Base-by-base conservation (phyloP, 1,140 invertebrate species). In the Cecropterus lyciades region DNA sequence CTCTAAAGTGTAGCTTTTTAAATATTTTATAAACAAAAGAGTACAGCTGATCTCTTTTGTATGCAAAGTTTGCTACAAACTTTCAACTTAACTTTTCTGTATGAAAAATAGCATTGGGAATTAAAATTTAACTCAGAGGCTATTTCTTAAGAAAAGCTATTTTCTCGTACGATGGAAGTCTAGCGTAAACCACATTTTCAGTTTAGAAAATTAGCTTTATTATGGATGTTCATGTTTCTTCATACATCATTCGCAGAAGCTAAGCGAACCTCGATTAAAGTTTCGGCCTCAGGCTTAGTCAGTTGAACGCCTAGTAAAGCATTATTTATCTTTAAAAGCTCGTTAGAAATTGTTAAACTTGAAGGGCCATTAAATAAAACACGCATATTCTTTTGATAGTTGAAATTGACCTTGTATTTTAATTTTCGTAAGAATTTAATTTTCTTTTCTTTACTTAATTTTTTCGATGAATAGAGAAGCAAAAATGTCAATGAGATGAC, bases 1-100 rank as follows among this genome's bases (percentile, higher is more conserved):
- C 67, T 71, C 66, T 69, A 53, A 55, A 72, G 53, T 53, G 60
- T 67, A 43, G 67, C 72, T 59, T 72, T 69, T 72, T 57, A 69
- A 69, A 77, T 75, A 77, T 78, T 82, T 75, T 73, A 77, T 64
- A 69, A 69, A 73, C 64, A 69, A 60, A 53, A 68, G 43, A 43
- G 30, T 55, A 24, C 42, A 64, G 56, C 43, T 60, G 43, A 69
- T 65, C 30, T 37, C 70, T 66, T 69, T 69, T 51, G 62, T 65
- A 69, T 72, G 65, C 55, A 69, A 65, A 67, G 57, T 62, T 62
- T 33, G 40, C 42, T 62, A 10, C 20, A 60, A 63, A 48, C 37
- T 51, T 63, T 52, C 49, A 51, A 48, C 33, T 42, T 51, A 42
- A 63, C 11, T 51, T 62, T 49, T 37, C 27, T 33, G 20, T 62